These are phyloP conservation scores for Vannuccia rotundouncinata DNA, from an alignment of 2,888 invertebrate species.

Conservation along the genomic window DNA sequence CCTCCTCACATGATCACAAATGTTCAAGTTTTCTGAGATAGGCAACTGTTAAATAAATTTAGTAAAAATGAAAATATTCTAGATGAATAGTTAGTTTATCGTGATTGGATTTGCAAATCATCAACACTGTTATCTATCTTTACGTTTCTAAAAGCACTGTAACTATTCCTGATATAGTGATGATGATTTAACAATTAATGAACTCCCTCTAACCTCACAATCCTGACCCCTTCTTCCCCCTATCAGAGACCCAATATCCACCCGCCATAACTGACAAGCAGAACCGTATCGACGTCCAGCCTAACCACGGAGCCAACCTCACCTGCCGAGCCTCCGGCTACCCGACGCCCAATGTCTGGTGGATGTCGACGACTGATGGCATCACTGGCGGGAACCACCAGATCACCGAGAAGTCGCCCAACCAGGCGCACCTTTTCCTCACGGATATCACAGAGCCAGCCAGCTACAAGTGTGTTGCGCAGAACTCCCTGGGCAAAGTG, in stretches of 20 bases:
- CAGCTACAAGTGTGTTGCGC: slow-evolving; percentile 13
- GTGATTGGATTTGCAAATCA: too few relatives aligned
- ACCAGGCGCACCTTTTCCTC: background rate
- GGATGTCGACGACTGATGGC: background rate
- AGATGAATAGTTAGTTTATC: too few relatives aligned
- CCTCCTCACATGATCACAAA: too few relatives aligned
- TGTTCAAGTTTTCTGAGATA: too few relatives aligned
- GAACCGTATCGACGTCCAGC: slow-evolving; percentile 18
- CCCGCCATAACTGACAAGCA: slow-evolving; percentile 13
- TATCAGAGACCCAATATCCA: slow-evolving; percentile 4
- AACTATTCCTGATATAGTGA: too few relatives aligned
- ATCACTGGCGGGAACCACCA: background rate
- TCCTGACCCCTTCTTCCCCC: background rate
- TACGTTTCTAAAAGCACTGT: too few relatives aligned
- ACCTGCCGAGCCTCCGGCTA: slow-evolving; percentile 31
- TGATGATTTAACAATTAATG: background rate
- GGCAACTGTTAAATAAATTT: too few relatives aligned
- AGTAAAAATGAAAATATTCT: too few relatives aligned
- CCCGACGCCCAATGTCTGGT: slow-evolving; percentile 18
- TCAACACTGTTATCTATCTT: too few relatives aligned
- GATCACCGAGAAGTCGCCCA: background rate
- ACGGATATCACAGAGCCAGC: slow-evolving; percentile 34
- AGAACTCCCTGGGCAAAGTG: background rate
- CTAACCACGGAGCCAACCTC: slow-evolving; percentile 32
- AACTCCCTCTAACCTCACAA: background rate